Base-by-base conservation (phyloP, 92 coral and sea anemone genomes). In the Phymanthus crucifer region DNA sequence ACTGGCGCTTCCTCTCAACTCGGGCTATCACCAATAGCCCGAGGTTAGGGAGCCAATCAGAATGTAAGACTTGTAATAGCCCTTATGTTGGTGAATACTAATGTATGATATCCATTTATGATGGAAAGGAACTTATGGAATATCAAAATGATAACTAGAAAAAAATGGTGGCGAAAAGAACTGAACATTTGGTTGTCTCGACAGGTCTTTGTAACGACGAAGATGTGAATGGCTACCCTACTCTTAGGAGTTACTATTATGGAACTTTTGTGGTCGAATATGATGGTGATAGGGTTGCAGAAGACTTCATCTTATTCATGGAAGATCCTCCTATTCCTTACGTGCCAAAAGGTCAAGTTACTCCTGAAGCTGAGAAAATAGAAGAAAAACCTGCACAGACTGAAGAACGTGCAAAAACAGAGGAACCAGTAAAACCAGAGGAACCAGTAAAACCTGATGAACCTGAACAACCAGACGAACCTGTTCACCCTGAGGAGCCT, bases 221-320 rank as follows among this genome's bases (percentile, higher is more conserved):
- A 69, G 90, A 91, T 33, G 98, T 96, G 14, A 85, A 80, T 56
- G 99, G 98, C 40, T 96, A 93, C 75, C 99, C 99, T 12, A 96
- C 94, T 46, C 89, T 96, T 79, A 89, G 87, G 73, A 91, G 91
- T 83, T 96, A 96, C 80, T 78, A 86, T 46, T 90, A 75, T 70
- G 97, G 98, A 23, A 67, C 73, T 18, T 88, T 78, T 78, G 84
- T 87, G 46, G 87, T 90, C 32, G 97, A 95, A 77, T 93, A 92
- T 75, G 98, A 95, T 77, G 94, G 97, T 6, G 87, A 81, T 38
- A 82, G 97, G 77, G 91, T 90, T 31, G 66, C 89, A 36, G 89
- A 88, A 73, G 95, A 93, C 73, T 95, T 95, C 66, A 71, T 86
- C 21, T 66, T 84, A 34, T 95, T 95, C 54, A 89, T 95, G 92